These are phyloP conservation scores for Caenorhabditis imperialis DNA, from an alignment of 2,888 invertebrate species.

Conservation along the genomic window DNA sequence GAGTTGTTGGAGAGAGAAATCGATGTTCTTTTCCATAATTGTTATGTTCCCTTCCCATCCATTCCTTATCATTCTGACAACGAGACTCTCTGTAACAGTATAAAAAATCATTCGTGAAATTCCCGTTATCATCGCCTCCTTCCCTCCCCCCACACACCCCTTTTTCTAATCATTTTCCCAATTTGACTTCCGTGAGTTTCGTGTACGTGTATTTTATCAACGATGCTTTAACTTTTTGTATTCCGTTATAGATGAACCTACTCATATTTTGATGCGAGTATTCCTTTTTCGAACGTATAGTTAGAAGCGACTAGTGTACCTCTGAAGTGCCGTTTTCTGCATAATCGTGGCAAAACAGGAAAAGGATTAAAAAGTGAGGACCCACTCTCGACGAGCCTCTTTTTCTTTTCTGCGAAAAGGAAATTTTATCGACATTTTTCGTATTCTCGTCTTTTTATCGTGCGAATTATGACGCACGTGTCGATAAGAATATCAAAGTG, in stretches of 20 bases:
- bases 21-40: slow-evolving; percentile 1
- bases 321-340: slow-evolving; percentile 8
- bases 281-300: too few species aligned
- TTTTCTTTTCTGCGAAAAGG: too few species aligned
- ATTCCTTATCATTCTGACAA: slow-evolving; percentile 23
- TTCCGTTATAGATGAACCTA: too few species aligned
- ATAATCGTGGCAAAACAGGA: slow-evolving; percentile 35
- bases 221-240: slow-evolving; percentile 33
- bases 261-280: too few species aligned
- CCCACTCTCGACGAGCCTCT: slow-evolving; percentile 2
- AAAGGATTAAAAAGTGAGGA: slow-evolving; percentile 37
- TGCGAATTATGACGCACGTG: too few species aligned
- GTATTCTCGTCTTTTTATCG: too few species aligned
- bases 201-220: slow-evolving; percentile 19
- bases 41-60: background rate
- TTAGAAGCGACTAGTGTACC: slow-evolving; percentile 8
- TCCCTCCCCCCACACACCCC: slow-evolving; percentile 10
- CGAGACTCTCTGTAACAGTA: slow-evolving; percentile 29
- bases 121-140: slow-evolving; percentile 3
- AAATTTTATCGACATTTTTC: too few species aligned
- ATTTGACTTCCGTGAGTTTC: slow-evolving; percentile 23
- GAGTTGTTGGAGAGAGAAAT: too few species aligned
- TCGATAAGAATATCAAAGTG: too few species aligned
- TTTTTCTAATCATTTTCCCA: slow-evolving; percentile 27
- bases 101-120: too few species aligned